Percentiles rank a stretch among this genome's conserved stretches.
phyloP scores from a whole-genome alignment of 2,113 vertebrate species.

The Cavia aperea region DNA sequence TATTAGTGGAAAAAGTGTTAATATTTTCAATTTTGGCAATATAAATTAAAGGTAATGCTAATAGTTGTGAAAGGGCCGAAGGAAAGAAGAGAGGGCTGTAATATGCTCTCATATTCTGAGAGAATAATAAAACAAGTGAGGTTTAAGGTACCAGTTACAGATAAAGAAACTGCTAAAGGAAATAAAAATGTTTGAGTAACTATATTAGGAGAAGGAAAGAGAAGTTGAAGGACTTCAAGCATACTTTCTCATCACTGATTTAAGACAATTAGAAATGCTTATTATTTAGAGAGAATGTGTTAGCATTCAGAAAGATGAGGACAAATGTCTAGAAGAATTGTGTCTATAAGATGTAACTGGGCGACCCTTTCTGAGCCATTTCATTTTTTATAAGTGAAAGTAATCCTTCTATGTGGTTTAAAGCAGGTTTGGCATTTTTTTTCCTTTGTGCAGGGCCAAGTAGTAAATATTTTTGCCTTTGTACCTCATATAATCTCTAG shows the following conservation, averaged over 20 bases:
- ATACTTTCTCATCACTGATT: neutral
- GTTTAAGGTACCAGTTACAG: neutral
- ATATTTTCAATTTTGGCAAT: neutral
- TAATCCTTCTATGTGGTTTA: neutral
- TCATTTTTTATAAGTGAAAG: slow-evolving; percentile 14
- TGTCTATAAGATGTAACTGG: neutral
- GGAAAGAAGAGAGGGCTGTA: neutral
- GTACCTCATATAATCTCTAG: neutral
- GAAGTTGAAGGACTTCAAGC: neutral
- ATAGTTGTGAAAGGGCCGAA: neutral
- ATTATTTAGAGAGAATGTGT: neutral
- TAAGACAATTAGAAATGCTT: neutral
- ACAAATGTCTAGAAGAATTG: neutral
- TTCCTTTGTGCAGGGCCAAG: neutral
- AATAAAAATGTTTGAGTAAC: neutral
- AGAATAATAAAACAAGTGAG: neutral
- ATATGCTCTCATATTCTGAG: neutral
- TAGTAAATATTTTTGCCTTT: neutral
- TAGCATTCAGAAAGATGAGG: neutral
- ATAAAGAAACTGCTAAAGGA: neutral
- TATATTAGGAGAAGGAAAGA: neutral
- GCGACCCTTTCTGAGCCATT: neutral
- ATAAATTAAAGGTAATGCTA: neutral
- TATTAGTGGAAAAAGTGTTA: neutral
- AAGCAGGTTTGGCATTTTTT: neutral